A percentile compares a stretch with the other conserved stretches of the same genome.
Conservation (phyloP, 2,797 vertebrate species). For the Aplochiton taeniatus region DNA sequence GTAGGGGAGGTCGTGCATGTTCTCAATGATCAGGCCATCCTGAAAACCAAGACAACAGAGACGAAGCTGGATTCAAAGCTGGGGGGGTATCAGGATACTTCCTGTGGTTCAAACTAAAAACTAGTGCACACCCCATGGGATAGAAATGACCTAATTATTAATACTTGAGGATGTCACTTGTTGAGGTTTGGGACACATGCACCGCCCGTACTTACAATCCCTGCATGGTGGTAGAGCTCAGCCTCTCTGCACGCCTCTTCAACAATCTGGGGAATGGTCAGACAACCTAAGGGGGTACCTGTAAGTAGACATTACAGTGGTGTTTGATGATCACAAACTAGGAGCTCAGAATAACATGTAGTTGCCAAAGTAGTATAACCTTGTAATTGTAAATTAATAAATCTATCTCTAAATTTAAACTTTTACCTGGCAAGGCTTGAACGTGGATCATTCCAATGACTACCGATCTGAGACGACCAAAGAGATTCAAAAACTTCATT, state of each 20-base stretch:
- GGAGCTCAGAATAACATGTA: not conserved
- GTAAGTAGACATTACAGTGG: not conserved
- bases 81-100: too few relatives aligned
- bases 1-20: constrained; percentile 90
- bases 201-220: constrained; percentile 74
- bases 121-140: too few relatives aligned
- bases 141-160: not conserved
- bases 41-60: constrained; percentile 43
- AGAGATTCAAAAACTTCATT: constrained; percentile 77
- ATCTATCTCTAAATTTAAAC: not conserved
- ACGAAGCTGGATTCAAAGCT: not conserved
- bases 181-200: not conserved
- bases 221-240: constrained; percentile 76
- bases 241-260: constrained; percentile 83
- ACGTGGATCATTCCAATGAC: constrained; percentile 86
- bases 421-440: constrained; percentile 83
- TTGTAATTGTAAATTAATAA: not conserved
- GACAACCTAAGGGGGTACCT: constrained; percentile 78
- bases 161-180: not conserved
- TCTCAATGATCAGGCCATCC: constrained; percentile 87
- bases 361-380: not conserved
- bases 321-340: not conserved
- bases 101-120: too few relatives aligned
- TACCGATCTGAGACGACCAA: constrained; percentile 74
- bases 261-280: constrained; percentile 76